Base-by-base conservation (phyloP, 2,888 invertebrate genomes). In the Synanthedon vespiformis region DNA sequence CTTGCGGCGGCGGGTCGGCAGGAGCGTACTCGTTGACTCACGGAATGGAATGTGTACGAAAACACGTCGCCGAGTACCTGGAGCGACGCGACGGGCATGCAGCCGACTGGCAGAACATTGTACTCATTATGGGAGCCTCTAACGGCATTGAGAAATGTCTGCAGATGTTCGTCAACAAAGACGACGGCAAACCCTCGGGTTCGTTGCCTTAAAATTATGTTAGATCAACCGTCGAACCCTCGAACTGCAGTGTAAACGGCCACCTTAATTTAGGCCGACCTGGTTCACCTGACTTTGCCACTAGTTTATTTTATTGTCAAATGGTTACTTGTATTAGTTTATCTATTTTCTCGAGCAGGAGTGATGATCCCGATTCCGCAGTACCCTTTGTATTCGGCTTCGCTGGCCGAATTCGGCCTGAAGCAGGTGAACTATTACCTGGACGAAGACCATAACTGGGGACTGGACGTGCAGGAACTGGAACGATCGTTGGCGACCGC, bases 361-460 rank as follows among this genome's bases (percentile, higher is more conserved):
- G 92, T 98, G 4, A 93, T 99, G 95, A 93, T 98, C 58, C 98
- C 99, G 0, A 97, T 97, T 65, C 99, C 99, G 0, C 98, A 99
- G 72, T 99, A 99, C 81, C 99, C 99, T 0, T 86, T 99, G 3
- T 99, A 98, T 82, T 97, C 98, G 0, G 98, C 97, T 0, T 92
- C 96, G 0, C 84, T 98, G 48, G 92, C 97, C 2, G 99, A 99
- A 82, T 95, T 95, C 72, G 93, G 94, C 54, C 90, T 98, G 72
- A 73, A 85, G 8, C 91, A 94, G 88, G 89, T 95, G 48, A 92
- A 93, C 12, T 99, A 99, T 77, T 97, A 93, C 77, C 85, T 99
- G 65, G 92, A 98, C 70, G 99, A 99, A 77, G 89, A 89, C 0
- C 90, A 90, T 52, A 91, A 91, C 57, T 99, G 99, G 99, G 92